A percentile compares a stretch with the other conserved stretches of the same genome.
These are phyloP conservation scores for Antheraea assamensis DNA, from an alignment of 2,888 invertebrate genomes.

Conservation along the genomic window DNA sequence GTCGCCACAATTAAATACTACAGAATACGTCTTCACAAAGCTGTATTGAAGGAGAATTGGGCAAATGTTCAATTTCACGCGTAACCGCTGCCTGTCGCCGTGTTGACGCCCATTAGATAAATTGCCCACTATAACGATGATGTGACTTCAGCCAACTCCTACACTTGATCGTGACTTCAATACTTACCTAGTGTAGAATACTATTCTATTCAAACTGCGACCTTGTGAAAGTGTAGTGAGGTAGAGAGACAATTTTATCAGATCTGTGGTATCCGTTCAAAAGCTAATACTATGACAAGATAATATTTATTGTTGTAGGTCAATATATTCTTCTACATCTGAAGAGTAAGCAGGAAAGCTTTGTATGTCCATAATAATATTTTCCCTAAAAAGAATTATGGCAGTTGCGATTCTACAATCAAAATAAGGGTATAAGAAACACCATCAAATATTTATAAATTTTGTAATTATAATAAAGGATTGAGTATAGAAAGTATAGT, in stretches of 20 bases:
- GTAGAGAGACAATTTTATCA: background rate
- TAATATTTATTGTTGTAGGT: too few species aligned
- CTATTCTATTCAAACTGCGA: background rate
- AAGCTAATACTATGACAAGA: too few species aligned
- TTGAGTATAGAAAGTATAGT: too few species aligned
- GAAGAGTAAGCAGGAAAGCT: too few species aligned
- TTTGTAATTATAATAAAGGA: background rate
- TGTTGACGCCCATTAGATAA: conserved; percentile 5
- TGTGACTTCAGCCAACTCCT: background rate
- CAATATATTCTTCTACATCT: too few species aligned
- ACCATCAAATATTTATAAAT: background rate
- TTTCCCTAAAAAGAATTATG: background rate
- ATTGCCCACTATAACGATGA: background rate
- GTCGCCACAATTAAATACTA: conserved; percentile 9
- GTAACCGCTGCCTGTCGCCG: conserved; percentile 11
- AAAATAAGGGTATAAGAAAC: background rate
- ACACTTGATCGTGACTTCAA: background rate
- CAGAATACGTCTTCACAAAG: background rate
- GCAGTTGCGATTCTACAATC: background rate
- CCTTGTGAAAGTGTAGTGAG: background rate
- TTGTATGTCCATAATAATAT: too few species aligned
- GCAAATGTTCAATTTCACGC: conserved; percentile 29
- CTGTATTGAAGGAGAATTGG: background rate
- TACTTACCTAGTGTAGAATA: background rate
- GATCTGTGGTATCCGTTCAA: background rate